Evolutionary conservation across 2,113 vertebrate genomes (phyloP), one percentile per base, ranked within the genome.

Genomic region (Philantomba maxwellii): DNA sequence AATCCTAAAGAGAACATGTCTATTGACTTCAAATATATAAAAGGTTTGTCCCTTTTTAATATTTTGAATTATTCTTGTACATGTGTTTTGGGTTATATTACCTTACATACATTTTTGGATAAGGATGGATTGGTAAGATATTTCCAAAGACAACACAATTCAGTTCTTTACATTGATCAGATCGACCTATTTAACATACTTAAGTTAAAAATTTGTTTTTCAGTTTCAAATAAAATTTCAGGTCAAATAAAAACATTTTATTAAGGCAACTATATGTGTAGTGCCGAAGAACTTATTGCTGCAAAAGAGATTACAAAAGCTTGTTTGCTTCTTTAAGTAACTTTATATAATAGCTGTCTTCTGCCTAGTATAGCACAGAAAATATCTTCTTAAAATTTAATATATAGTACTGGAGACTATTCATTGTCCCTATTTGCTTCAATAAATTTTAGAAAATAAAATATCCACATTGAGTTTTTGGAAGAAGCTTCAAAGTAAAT

Each of bases 401-500:
- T 78, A 66, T 92, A 91, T 49, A 73, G 60, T 93, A 45, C 19
- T 92, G 75, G 39, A 95, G n/a, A 81, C 47, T 28, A 84, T 51
- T 84, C 30, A 82, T 28, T 85, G 53, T 94, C 47, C 60, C 17
- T n/a, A 96, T 92, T 95, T 96, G 47, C 57, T 77, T 91, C 55
- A 91, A 26, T 77, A 70, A 90, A 66, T 62, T 96, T 94, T 92
- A 43, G 85, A 75, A 97, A 96, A 91, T 75, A 91, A 96, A 94
- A 93, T 86, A 86, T 55, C 14, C 53, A 36, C 14, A 21, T 5
- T 88, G 85, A 75, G 14, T 89, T 53, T 93, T 94, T 89, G 96
- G 39, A 83, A 87, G 57, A 95, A 62, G 6, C 70, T 83, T 8
- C 33, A 64, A 49, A 88, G 15, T 58, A 45, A 91, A 66, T 66